Percentiles rank a stretch among this genome's conserved stretches.
These are phyloP conservation scores for Apamea crenata DNA, from an alignment of 2,888 invertebrate genomes.

Conservation along the genomic window DNA sequence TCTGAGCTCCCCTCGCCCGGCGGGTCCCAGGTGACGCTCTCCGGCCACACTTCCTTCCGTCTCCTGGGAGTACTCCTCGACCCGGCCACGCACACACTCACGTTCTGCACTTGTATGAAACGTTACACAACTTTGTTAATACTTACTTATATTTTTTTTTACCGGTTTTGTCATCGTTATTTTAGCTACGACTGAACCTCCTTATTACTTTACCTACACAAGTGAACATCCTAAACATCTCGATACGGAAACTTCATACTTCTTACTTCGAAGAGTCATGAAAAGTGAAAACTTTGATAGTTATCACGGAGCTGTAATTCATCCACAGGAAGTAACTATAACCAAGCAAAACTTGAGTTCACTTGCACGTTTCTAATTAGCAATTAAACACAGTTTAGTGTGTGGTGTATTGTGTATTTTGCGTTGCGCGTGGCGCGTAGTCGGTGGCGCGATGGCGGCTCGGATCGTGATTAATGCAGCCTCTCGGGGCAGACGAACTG, in stretches of 20 bases:
- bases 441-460: constrained; percentile 58
- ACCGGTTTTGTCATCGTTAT: constrained; percentile 18
- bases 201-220: background rate
- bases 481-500: constrained; percentile 80
- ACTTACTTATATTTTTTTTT: constrained; percentile 25
- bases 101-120: constrained; percentile 52
- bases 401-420: constrained; percentile 53
- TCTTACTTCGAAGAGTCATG: background rate
- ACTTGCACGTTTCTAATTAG: constrained; percentile 55
- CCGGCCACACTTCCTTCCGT: constrained; percentile 88
- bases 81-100: constrained; percentile 79
- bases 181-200: constrained; percentile 1
- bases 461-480: constrained; percentile 81
- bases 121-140: constrained; percentile 32
- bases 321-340: background rate
- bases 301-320: background rate
- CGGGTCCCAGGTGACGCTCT: constrained; percentile 87
- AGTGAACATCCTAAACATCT: background rate
- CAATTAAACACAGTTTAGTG: constrained; percentile 65
- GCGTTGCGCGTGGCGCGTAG: constrained; percentile 61
- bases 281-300: background rate
- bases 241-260: background rate
- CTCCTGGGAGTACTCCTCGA: constrained; percentile 84
- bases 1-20: constrained; percentile 68
- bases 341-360: constrained; percentile 1